These are phyloP conservation scores for Anodontia alba DNA, from an alignment of 2,888 invertebrate genomes.

Conservation along the genomic window DNA sequence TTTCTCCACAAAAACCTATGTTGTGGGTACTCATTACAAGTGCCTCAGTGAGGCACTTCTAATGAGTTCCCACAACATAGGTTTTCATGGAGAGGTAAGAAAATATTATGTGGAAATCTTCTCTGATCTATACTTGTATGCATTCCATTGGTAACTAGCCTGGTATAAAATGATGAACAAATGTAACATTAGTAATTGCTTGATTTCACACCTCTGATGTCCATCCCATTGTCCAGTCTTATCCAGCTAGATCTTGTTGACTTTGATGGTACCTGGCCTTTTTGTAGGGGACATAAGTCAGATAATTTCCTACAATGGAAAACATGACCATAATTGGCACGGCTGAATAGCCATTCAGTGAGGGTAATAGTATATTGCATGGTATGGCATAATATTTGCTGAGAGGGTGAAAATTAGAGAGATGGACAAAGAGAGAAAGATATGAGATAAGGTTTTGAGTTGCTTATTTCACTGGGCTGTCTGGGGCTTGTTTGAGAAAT, in stretches of 20 bases:
- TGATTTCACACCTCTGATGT: slow-evolving; percentile 32
- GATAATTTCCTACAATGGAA: background rate
- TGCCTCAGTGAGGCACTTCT: too few species aligned
- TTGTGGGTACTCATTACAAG: too few species aligned
- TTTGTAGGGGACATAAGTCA: slow-evolving; percentile 1
- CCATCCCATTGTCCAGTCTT: slow-evolving; percentile 33
- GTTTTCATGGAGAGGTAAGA: too few species aligned
- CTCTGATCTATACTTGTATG: background rate
- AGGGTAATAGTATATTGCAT: slow-evolving; percentile 1
- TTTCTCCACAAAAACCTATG: too few species aligned
- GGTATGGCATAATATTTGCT: slow-evolving; percentile 6
- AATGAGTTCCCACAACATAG: too few species aligned
- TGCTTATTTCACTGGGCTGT: background rate
- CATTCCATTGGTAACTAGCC: slow-evolving; percentile 1
- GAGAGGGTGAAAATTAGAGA: slow-evolving; percentile 7
- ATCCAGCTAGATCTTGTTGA: slow-evolving; percentile 5
- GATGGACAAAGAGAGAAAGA: slow-evolving; percentile 2
- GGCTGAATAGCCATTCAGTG: background rate
- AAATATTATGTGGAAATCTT: too few species aligned
- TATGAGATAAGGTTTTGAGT: slow-evolving; percentile 13
- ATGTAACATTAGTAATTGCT: slow-evolving; percentile 18
- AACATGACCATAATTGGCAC: background rate
- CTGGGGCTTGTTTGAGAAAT: slow-evolving; percentile 4
- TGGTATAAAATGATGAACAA: slow-evolving; percentile 11
- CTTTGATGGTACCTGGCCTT: slow-evolving; percentile 4